Conservation (phyloP, 2,888 invertebrate genomes). For the Brenthis hecate region DNA sequence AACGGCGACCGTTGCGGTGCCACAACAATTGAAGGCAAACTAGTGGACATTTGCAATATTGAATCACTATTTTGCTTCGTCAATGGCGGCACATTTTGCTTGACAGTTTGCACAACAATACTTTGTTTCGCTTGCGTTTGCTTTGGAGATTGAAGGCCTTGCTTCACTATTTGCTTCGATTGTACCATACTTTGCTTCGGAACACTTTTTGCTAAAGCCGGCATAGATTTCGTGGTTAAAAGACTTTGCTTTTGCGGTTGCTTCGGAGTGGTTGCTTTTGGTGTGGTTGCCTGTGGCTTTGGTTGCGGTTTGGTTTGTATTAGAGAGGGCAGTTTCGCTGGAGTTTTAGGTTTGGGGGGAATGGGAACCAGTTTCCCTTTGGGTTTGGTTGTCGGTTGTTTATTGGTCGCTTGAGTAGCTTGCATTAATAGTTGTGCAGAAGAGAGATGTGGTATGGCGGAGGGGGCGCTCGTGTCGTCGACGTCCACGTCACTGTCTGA, state of each 20-base stretch:
- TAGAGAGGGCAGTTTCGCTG: constrained; percentile 42
- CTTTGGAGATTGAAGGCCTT: constrained; percentile 51
- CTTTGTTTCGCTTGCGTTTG: constrained; percentile 40
- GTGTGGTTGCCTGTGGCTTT: constrained; percentile 32
- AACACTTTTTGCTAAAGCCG: constrained; percentile 31
- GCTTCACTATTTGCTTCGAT: constrained; percentile 41
- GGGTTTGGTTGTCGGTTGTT: constrained; percentile 44
- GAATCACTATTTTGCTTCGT: constrained; percentile 40
- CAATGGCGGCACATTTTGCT: constrained; percentile 40
- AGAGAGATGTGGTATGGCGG: constrained; percentile 56
- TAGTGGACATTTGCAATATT: constrained; percentile 46
- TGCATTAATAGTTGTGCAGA: constrained; percentile 73
- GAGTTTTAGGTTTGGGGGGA: constrained; percentile 33
- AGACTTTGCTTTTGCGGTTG: constrained; percentile 34
- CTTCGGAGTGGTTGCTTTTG: constrained; percentile 25
- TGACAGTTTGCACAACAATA: constrained; percentile 37
- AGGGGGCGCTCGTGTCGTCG: constrained; percentile 57
- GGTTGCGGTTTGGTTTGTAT: constrained; percentile 46
- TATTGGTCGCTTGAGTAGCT: constrained; percentile 56
- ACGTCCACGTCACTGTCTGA: constrained; percentile 77
- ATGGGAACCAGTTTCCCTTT: constrained; percentile 57
- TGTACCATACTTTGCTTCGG: constrained; percentile 40
- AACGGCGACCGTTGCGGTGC: constrained; percentile 64
- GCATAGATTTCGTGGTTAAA: constrained; percentile 37
- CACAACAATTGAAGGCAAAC: constrained; percentile 56